Base-by-base conservation (phyloP, 2,888 invertebrate genomes). In the Dinocampus coccinellae region DNA sequence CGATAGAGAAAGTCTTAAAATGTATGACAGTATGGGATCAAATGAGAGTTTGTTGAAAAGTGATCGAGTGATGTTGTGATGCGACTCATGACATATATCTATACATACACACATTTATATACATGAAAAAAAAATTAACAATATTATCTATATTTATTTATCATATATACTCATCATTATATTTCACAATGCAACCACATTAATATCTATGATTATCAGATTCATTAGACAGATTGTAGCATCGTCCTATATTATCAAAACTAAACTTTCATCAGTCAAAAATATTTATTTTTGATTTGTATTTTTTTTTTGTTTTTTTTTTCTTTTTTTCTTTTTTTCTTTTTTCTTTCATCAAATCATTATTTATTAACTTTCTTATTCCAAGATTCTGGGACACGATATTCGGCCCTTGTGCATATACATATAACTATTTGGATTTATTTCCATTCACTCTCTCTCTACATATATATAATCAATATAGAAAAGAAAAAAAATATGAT, bases 1-100 rank as follows among this genome's bases (percentile, higher is more conserved):
- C 47, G 47, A 55, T 34, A 33, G 58, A 58, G 58, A 58, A 58
- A 58, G 58, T 58, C 58, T 57, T 24, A 29, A 26, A 58, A 34
- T 29, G 20, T 29, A 58, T 58, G 58, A 58, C 58, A 33, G 58
- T 47, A 47, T 34, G 58, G 33, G 58, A 58, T 33, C 58, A 34
- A 58, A 58, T 34, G 34, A 16, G 58, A 58, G 33, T 58, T 33
- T 0, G 47, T 47, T 9, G 34, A 58, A 34, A 58, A 26, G 24
- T 55, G 55, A 55, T 55, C 10, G 55, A 26, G n/a, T 33, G 33
- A 29, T 13, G 29, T 10, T 34, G 33, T 16, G 33, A 29, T 57
- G 26, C 29, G n/a, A 26, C 34, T 16, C 58, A 58, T 33, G 33
- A 58, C 34, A 58, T 34, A 58, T 33, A 33, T 33, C 16, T 26